Conservation (phyloP, 1,140 invertebrate genomes). For the Chymomyza costata region DNA sequence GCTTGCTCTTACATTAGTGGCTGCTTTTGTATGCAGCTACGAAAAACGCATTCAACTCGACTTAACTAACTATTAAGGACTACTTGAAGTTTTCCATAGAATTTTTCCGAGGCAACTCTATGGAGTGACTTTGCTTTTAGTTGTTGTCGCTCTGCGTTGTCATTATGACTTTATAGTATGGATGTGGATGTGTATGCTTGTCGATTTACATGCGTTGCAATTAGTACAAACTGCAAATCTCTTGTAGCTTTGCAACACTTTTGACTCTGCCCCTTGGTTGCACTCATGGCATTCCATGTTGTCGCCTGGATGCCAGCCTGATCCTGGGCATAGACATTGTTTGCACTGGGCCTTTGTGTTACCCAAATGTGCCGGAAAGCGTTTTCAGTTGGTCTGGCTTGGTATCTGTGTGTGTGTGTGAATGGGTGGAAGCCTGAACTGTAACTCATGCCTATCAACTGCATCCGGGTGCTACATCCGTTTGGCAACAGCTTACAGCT, state of each 20-base stretch:
- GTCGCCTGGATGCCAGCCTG: not conserved
- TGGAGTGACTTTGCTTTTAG: constrained; percentile 42
- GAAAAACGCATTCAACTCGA: constrained; percentile 71
- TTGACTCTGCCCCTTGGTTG: constrained; percentile 2
- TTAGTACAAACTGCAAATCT: constrained; percentile 64
- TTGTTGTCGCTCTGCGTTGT: constrained; percentile 50
- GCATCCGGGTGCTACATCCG: constrained; percentile 65
- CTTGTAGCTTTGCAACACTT: constrained; percentile 61
- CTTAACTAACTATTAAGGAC: constrained; percentile 73
- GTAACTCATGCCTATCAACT: constrained; percentile 64
- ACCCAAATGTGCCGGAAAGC: constrained; percentile 60
- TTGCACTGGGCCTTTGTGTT: constrained; percentile 58
- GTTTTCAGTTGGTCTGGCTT: constrained; percentile 15
- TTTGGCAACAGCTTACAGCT: constrained; percentile 69
- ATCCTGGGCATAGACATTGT: constrained; percentile 35
- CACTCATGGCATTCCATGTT: not conserved
- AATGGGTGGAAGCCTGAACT: constrained; percentile 12
- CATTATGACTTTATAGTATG: constrained; percentile 50
- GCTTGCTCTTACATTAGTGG: too few species aligned
- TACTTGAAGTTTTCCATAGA: constrained; percentile 66
- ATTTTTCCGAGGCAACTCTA: too few species aligned
- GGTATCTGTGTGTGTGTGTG: not conserved
- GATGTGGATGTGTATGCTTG: constrained; percentile 36
- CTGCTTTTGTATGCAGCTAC: too few species aligned
- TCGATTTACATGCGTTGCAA: constrained; percentile 71